phyloP scores from a whole-genome alignment of 2,888 invertebrate species.

The Meiosimyza decipiens region DNA sequence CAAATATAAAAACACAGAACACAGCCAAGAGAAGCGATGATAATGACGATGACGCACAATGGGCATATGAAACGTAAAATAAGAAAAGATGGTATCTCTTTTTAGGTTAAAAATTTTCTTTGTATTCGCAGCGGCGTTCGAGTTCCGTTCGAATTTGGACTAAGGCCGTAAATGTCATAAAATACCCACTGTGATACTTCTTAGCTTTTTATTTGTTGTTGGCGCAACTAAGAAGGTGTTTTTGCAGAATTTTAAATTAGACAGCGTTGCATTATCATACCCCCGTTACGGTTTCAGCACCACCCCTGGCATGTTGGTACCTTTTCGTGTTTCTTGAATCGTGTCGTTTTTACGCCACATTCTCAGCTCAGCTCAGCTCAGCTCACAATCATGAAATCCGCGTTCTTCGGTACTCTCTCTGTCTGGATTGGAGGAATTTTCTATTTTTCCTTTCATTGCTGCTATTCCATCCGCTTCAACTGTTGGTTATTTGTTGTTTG shows the following conservation, averaged over 20 bases:
- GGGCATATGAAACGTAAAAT: too few relatives aligned
- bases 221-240: conserved; percentile 27
- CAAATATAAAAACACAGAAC: conserved; percentile 6
- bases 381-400: neutral
- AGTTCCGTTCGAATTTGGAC: too few relatives aligned
- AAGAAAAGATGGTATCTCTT: too few relatives aligned
- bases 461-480: neutral
- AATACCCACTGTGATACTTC: neutral
- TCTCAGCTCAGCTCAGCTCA: conserved; percentile 14
- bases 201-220: neutral
- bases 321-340: neutral
- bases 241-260: conserved; percentile 31
- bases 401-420: neutral
- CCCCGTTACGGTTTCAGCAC: neutral
- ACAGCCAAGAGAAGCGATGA: neutral
- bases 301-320: neutral
- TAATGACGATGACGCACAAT: too few relatives aligned
- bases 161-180: too few relatives aligned
- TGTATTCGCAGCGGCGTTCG: too few relatives aligned
- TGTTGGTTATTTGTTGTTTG: neutral
- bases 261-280: neutral
- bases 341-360: conserved; percentile 19
- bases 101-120: too few relatives aligned
- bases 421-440: neutral
- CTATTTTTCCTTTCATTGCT: neutral